phyloP scores from a whole-genome alignment of 2,888 invertebrate species.

The Trimorus sp. region DNA sequence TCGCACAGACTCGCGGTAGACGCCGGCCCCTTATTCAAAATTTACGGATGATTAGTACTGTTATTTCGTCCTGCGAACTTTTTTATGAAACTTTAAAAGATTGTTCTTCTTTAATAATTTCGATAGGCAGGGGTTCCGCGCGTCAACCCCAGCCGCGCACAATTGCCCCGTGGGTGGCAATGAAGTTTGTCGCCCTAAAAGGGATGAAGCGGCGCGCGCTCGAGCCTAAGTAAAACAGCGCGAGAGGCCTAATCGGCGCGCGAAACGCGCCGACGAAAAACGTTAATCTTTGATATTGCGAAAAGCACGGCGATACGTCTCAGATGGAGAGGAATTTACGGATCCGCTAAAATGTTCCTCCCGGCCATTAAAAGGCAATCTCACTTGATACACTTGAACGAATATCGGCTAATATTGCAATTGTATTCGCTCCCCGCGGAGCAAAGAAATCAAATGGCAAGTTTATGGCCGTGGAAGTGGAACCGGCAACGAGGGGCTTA shows the following conservation, averaged over 20 bases:
- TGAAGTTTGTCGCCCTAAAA: neutral
- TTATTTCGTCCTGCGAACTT: too few relatives aligned
- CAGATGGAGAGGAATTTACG: conserved; percentile 30
- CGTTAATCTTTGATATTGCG: conserved; percentile 31
- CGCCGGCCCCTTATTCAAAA: too few relatives aligned
- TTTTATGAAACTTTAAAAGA: too few relatives aligned
- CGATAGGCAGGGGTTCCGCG: too few relatives aligned
- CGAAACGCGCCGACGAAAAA: conserved; percentile 9
- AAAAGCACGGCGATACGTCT: conserved; percentile 13
- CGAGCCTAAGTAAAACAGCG: conserved; percentile 19
- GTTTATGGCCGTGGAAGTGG: conserved; percentile 44
- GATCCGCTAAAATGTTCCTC: conserved; percentile 42
- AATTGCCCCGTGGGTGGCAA: too few relatives aligned
- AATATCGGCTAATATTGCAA: conserved; percentile 64
- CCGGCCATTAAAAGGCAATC: conserved; percentile 62
- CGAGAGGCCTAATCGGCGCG: conserved; percentile 22
- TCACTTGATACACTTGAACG: conserved; percentile 62
- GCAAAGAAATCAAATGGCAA: conserved; percentile 60
- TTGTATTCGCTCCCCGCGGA: conserved; percentile 61
- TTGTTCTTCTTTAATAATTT: too few relatives aligned
- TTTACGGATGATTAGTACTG: too few relatives aligned
- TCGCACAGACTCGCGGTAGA: too few relatives aligned
- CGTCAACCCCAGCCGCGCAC: too few relatives aligned
- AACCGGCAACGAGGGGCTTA: conserved; percentile 8
- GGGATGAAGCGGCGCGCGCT: conserved; percentile 7